Percentiles rank a stretch among this genome's conserved stretches.
Conservation (phyloP, 2,113 vertebrate species). For the Clarias macrocephalus region DNA sequence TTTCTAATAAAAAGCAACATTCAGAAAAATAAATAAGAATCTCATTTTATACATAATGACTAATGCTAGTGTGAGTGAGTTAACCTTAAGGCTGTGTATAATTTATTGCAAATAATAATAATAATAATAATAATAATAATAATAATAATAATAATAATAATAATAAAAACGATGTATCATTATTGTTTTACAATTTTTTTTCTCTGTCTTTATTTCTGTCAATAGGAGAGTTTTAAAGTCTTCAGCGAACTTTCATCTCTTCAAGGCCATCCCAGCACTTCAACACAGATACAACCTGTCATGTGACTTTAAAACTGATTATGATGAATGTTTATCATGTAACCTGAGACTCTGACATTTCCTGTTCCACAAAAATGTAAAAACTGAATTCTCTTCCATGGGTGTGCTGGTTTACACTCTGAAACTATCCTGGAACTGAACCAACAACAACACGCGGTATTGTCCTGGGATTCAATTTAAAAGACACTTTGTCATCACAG, state of each 20-base stretch:
- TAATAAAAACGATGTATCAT: too few relatives aligned
- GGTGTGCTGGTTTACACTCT: background rate
- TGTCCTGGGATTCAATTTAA: background rate
- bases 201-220: background rate
- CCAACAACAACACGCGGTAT: background rate
- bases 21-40: background rate
- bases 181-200: too few relatives aligned
- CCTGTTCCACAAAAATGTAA: background rate
- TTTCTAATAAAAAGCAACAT: background rate
- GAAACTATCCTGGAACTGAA: background rate
- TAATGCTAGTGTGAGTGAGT: background rate
- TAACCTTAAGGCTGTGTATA: background rate
- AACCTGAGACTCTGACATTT: background rate
- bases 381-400: background rate
- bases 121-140: too few relatives aligned
- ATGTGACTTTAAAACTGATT: background rate
- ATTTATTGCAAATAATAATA: background rate
- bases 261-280: background rate
- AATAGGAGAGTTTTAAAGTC: too few relatives aligned
- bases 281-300: background rate
- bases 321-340: background rate
- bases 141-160: background rate
- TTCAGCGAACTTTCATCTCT: background rate
- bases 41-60: background rate
- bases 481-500: background rate